Conservation (phyloP, 2,113 vertebrate genomes). For the Ammodytes marinus region DNA sequence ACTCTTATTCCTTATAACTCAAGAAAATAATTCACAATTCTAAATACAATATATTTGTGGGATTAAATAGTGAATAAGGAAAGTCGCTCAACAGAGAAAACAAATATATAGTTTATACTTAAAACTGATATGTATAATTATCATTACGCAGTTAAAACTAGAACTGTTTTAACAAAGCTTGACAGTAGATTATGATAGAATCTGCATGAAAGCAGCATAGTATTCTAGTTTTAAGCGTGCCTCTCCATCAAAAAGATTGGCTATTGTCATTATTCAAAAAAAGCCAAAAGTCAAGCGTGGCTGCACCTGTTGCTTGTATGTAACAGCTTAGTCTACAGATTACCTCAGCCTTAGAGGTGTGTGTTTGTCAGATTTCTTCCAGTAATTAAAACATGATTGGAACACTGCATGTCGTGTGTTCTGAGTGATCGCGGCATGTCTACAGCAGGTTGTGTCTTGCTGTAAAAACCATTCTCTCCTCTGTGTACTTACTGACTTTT, state of each 20-base stretch:
- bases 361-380: constrained; percentile 14
- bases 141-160: not conserved
- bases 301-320: constrained; percentile 58
- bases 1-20: not conserved
- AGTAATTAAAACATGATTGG: constrained; percentile 36
- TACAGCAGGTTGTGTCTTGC: constrained; percentile 50
- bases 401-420: not conserved
- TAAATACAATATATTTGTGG: not conserved
- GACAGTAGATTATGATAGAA: too few species aligned
- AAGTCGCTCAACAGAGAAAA: not conserved
- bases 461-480: not conserved
- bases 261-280: not conserved
- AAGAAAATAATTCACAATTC: not conserved
- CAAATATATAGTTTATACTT: too few species aligned
- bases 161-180: not conserved
- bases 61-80: not conserved
- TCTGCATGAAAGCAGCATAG: too few species aligned
- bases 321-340: constrained; percentile 10
- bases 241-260: not conserved
- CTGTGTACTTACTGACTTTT: constrained; percentile 35
- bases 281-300: not conserved
- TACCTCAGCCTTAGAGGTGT: constrained; percentile 14
- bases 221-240: not conserved
- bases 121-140: not conserved
- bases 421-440: constrained; percentile 42